A percentile compares a stretch with the other conserved stretches of the same genome.
Conservation (phyloP, 2,797 vertebrate species). For the Remorina albescens region DNA sequence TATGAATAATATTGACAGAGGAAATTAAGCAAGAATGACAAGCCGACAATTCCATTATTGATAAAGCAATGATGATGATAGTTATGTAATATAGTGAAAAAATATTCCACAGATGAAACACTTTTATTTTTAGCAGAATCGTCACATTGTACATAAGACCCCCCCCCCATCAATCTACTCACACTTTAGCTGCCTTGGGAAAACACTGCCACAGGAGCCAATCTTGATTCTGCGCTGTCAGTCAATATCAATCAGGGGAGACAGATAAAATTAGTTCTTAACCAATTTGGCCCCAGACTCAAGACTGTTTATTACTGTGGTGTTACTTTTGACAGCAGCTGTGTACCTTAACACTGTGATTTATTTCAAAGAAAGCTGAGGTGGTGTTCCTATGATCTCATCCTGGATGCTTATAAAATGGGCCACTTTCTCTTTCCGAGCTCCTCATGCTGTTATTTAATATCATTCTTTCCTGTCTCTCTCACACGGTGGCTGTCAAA, state of each 20-base stretch:
- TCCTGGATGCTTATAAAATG: background rate
- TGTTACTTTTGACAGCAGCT: conserved; percentile 9
- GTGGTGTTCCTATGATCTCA: background rate
- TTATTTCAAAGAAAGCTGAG: conserved; percentile 14
- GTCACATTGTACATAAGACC: background rate
- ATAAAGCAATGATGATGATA: background rate
- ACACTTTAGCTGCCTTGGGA: conserved; percentile 10
- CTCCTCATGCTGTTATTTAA: background rate
- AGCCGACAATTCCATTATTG: background rate
- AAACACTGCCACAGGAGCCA: conserved; percentile 36
- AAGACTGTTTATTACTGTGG: conserved; percentile 26
- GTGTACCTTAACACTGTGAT: conserved; percentile 6
- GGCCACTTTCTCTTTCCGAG: background rate
- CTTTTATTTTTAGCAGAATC: conserved; percentile 1
- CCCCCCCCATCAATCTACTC: background rate
- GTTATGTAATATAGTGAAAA: too few relatives aligned
- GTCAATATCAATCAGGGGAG: conserved; percentile 50
- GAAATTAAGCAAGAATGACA: conserved; percentile 10
- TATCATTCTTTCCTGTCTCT: too few relatives aligned
- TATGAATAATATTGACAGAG: conserved; percentile 2
- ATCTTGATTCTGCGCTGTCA: conserved; percentile 36
- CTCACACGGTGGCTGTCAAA: too few relatives aligned
- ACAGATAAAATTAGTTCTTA: conserved; percentile 46
- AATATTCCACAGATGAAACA: too few relatives aligned
- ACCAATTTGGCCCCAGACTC: conserved; percentile 28